Conservation (phyloP, 2,888 invertebrate genomes). For the Lucinisca nassula region DNA sequence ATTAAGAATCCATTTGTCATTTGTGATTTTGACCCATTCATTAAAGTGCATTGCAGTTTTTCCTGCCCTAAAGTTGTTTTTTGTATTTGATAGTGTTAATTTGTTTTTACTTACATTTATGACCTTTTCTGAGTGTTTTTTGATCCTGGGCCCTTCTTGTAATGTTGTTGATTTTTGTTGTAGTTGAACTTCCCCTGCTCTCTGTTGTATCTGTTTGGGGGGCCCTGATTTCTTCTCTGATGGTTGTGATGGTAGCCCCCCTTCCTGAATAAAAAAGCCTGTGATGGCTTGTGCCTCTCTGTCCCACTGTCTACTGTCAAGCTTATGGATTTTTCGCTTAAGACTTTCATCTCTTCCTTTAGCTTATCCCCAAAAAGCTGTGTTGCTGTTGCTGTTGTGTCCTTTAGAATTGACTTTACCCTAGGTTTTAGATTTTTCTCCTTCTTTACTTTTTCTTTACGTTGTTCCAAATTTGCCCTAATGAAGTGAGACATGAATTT, state of each 20-base stretch:
- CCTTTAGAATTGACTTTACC: background rate
- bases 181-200: no score
- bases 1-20: conserved; percentile 12
- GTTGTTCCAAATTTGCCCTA: background rate
- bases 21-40: background rate
- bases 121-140: background rate
- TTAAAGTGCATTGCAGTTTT: background rate
- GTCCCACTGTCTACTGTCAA: background rate
- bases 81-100: background rate
- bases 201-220: no score
- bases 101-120: background rate
- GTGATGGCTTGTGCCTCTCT: background rate
- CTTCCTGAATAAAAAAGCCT: background rate
- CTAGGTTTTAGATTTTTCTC: background rate
- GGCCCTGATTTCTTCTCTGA: background rate
- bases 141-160: background rate
- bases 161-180: background rate
- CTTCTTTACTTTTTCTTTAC: background rate
- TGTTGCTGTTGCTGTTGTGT: background rate
- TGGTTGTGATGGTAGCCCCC: background rate
- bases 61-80: conserved; percentile 5
- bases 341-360: background rate
- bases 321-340: background rate
- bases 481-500: background rate
- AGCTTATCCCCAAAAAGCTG: background rate